Percentiles rank a stretch among this genome's conserved stretches.
phyloP scores from a whole-genome alignment of 1,140 invertebrate species.

The Acromyrmex heyeri region DNA sequence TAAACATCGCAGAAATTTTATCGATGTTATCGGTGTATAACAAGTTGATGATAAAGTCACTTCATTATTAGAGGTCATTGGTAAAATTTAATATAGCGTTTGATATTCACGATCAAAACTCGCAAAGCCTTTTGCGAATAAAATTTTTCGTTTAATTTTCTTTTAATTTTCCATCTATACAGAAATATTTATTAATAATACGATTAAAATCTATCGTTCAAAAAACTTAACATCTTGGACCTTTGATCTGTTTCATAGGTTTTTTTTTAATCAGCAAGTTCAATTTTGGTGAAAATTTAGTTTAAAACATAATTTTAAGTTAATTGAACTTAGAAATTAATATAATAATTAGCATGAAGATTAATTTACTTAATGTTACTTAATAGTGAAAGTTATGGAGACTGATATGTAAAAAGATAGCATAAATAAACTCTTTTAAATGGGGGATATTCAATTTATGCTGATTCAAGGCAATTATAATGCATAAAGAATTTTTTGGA shows the following conservation, averaged over 20 bases:
- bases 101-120: neutral
- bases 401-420: neutral
- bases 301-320: neutral
- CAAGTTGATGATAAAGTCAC: constrained; percentile 19
- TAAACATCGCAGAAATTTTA: constrained; percentile 26
- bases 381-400: neutral
- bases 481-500: too few relatives aligned
- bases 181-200: neutral
- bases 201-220: neutral
- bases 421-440: neutral
- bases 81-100: neutral
- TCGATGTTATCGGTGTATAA: constrained; percentile 42
- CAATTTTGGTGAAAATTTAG: neutral
- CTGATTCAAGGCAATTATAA: too few relatives aligned
- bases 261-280: neutral
- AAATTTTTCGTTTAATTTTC: neutral
- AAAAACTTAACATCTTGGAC: neutral
- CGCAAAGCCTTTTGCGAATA: neutral
- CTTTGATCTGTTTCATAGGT: neutral
- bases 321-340: neutral
- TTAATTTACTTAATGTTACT: constrained; percentile 2
- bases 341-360: neutral
- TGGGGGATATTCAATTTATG: too few relatives aligned
- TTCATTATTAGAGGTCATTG: neutral
- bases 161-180: neutral